Conservation (phyloP, 1,140 invertebrate species). For the Dufourea novaeangliae region DNA sequence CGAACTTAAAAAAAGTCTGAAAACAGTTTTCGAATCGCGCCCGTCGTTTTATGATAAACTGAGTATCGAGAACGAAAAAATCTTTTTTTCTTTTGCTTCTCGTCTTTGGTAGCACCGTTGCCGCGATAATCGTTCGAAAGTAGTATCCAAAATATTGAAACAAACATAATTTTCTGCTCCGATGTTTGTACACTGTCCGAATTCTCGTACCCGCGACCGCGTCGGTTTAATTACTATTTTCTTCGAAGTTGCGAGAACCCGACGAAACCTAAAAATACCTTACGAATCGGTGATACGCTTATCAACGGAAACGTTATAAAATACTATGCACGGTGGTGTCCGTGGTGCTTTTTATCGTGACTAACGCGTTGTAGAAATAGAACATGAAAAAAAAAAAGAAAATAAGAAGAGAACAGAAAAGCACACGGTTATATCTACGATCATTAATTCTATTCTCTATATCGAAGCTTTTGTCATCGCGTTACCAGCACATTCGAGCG, state of each 20-base stretch:
- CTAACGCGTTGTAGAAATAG: conserved; percentile 20
- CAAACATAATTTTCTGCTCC: too few species aligned
- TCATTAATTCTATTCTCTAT: conserved; percentile 32
- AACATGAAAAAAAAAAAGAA: conserved; percentile 22
- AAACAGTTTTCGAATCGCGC: conserved; percentile 44
- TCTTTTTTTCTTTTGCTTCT: too few species aligned
- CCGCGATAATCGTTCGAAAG: too few species aligned
- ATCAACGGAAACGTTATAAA: conserved; percentile 50
- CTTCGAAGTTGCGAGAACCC: not conserved
- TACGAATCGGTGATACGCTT: conserved; percentile 39
- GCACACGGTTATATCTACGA: conserved; percentile 22
- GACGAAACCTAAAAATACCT: conserved; percentile 37
- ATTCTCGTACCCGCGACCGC: not conserved
- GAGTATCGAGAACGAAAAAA: conserved; percentile 30
- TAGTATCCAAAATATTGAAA: too few species aligned
- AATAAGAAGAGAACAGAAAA: conserved; percentile 20
- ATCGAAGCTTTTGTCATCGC: conserved; percentile 33
- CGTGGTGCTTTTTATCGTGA: conserved; percentile 20
- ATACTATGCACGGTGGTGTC: conserved; percentile 20
- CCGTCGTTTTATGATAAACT: conserved; percentile 38
- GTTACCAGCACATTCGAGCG: conserved; percentile 8
- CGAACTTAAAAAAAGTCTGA: conserved; percentile 37
- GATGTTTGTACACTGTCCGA: too few species aligned
- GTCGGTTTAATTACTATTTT: conserved; percentile 14
- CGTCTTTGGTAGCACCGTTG: not conserved